A percentile compares a stretch with the other conserved stretches of the same genome.
These are phyloP conservation scores for Cyclargus thomasi DNA, from an alignment of 1,140 invertebrate genomes.

Conservation along the genomic window DNA sequence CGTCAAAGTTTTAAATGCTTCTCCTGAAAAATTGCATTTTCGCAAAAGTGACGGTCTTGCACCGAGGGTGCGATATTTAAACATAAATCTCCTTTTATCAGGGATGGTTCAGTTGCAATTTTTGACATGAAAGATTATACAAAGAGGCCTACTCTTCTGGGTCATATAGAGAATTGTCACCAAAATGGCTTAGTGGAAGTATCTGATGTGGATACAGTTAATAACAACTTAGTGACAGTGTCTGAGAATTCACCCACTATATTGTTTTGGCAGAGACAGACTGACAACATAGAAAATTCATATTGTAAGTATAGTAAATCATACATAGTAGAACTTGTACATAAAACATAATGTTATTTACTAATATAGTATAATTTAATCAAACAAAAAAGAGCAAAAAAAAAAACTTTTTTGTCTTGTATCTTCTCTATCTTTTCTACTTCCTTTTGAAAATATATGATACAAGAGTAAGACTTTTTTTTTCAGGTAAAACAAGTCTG, in stretches of 20 bases:
- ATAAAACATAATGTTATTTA: no score
- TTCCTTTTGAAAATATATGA: no score
- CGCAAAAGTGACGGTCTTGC: no score
- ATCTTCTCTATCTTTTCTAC: no score
- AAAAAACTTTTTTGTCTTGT: no score
- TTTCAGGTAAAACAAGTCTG: slow-evolving; percentile 33
- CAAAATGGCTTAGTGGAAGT: slow-evolving; percentile 49
- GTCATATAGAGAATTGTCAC: slow-evolving; percentile 50
- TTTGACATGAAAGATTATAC: slow-evolving; percentile 34
- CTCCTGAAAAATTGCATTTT: no score
- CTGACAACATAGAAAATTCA: slow-evolving; percentile 24
- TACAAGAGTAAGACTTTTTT: neutral
- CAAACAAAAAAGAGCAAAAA: no score
- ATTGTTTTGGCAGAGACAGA: slow-evolving; percentile 34
- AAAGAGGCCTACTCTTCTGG: slow-evolving; percentile 36
- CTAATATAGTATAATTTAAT: no score
- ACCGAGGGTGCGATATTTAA: no score
- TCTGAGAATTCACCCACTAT: slow-evolving; percentile 39
- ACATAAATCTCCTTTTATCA: slow-evolving; percentile 27
- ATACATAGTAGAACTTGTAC: no score
- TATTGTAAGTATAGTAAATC: slow-evolving; percentile 28
- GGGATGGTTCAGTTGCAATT: slow-evolving; percentile 49
- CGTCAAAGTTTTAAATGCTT: no score
- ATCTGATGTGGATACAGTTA: slow-evolving; percentile 47
- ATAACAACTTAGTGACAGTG: slow-evolving; percentile 36